Percentiles rank a stretch among this genome's conserved stretches.
These are phyloP conservation scores for Caenorhabditis angaria DNA, from an alignment of 2,888 invertebrate genomes.

Conservation along the genomic window DNA sequence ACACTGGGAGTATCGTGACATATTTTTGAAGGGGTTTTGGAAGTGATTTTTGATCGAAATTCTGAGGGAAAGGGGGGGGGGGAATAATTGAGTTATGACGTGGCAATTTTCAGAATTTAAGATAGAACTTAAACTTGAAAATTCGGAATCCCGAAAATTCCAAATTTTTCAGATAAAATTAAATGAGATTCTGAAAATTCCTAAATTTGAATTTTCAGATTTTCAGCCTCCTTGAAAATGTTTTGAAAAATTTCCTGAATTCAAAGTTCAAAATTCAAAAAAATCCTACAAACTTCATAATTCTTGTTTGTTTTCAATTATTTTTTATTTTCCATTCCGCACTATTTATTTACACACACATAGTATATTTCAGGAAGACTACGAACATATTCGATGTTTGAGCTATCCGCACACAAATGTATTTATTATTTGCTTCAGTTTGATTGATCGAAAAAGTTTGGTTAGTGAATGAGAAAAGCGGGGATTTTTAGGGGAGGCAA, in stretches of 20 bases:
- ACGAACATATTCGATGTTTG: conserved; percentile 86
- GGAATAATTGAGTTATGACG: too few species aligned
- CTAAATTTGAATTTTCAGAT: neutral
- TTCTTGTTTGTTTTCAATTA: neutral
- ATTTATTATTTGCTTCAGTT: conserved; percentile 89
- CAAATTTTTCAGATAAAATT: neutral
- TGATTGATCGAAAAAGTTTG: conserved; percentile 83
- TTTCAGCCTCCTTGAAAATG: neutral
- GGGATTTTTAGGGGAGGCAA: too few species aligned
- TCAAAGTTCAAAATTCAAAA: too few species aligned
- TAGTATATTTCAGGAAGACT: conserved; percentile 81
- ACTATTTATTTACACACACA: neutral
- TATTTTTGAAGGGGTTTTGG: too few species aligned
- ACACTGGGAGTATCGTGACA: too few species aligned
- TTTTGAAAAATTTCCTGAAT: conserved; percentile 8
- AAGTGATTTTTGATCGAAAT: too few species aligned
- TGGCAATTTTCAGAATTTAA: neutral
- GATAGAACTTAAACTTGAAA: neutral
- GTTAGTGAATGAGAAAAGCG: too few species aligned
- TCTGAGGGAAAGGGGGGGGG: neutral
- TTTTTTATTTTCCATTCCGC: neutral
- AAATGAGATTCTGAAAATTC: neutral
- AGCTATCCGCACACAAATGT: conserved; percentile 92
- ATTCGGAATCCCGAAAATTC: neutral
- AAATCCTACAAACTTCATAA: neutral